Base-by-base conservation (phyloP, 2,888 invertebrate genomes). In the Torymus aiolomorphi region DNA sequence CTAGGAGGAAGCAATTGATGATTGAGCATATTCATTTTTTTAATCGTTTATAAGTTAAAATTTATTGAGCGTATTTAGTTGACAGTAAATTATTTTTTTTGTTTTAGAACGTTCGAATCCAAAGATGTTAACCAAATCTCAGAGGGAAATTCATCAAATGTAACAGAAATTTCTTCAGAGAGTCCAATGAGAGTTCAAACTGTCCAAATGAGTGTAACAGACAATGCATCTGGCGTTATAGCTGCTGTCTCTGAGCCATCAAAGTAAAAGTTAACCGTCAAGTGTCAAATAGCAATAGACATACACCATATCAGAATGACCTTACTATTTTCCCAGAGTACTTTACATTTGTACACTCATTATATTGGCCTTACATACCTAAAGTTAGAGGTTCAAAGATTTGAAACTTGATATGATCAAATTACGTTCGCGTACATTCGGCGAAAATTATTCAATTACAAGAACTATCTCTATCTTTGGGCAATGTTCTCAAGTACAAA, bases 271-370 rank as follows among this genome's bases (percentile, higher is more conserved):
- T 67, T 31, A 62, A 72, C 51, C 42, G 49, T 75, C 56, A 78
- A 67, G 67, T 82, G 83, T 78, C 82, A 82, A 82, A 83, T 84
- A 86, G 85, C 86, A 88, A 88, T 86, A 86, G 86, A 75, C 75
- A 84, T 84, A 83, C 85, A 86, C 82, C 88, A 88, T 88, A 88
- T 88, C 88, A 88, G 84, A 86, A 87, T 84, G 84, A 87, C 85
- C 85, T 87, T 87, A 87, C 85, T 82, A 81, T 86, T 84, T 86
- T 84, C 83, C 76, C 72, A 83, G 82, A 87, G 83, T 83, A 85
- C 81, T 83, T 78, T 83, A 84, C 76, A 84, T 87, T 85, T 85
- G 83, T 85, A 85, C 84, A 85, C 85, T 85, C 83, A 80, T 78
- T 84, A 85, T 83, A 86, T 79, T 79, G 75, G 75, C 70, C 79